Conservation (phyloP, 2,113 vertebrate genomes). For the Larimichthys polyactis region DNA sequence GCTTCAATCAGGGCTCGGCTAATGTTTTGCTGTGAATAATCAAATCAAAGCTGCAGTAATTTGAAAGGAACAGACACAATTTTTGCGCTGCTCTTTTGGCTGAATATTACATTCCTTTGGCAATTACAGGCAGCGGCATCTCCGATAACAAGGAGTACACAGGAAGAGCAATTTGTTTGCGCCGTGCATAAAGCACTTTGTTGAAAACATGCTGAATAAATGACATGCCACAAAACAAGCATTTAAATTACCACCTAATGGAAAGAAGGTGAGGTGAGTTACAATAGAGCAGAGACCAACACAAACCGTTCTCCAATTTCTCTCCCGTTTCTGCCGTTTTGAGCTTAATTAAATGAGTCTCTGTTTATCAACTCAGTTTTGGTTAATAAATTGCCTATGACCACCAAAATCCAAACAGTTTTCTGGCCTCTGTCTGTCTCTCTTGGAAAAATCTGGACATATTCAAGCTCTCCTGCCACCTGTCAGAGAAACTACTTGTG, state of each 20-base stretch:
- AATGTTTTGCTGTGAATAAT: conserved; percentile 63
- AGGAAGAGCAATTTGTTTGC: conserved; percentile 66
- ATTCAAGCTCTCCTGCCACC: conserved; percentile 30
- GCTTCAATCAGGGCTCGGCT: conserved; percentile 50
- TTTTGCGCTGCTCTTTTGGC: conserved; percentile 62
- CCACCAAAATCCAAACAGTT: conserved; percentile 9
- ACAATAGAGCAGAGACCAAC: background rate
- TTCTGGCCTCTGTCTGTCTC: background rate
- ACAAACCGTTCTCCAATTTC: conserved; percentile 5
- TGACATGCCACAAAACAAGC: conserved; percentile 17
- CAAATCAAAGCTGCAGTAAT: conserved; percentile 71
- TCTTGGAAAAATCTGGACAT: background rate
- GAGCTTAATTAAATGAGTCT: background rate
- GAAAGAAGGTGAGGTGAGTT: conserved; percentile 11
- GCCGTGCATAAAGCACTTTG: conserved; percentile 53
- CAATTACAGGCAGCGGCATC: conserved; percentile 62
- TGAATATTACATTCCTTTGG: conserved; percentile 62
- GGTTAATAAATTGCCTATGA: background rate
- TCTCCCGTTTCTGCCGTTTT: background rate
- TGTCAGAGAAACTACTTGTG: conserved; percentile 49
- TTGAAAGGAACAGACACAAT: conserved; percentile 63
- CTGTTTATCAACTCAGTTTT: background rate
- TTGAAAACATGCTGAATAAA: conserved; percentile 62
- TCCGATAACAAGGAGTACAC: conserved; percentile 61
- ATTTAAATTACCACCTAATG: conserved; percentile 45